Conservation (phyloP, 1,140 invertebrate species). For the Leptopilina boulardi region DNA sequence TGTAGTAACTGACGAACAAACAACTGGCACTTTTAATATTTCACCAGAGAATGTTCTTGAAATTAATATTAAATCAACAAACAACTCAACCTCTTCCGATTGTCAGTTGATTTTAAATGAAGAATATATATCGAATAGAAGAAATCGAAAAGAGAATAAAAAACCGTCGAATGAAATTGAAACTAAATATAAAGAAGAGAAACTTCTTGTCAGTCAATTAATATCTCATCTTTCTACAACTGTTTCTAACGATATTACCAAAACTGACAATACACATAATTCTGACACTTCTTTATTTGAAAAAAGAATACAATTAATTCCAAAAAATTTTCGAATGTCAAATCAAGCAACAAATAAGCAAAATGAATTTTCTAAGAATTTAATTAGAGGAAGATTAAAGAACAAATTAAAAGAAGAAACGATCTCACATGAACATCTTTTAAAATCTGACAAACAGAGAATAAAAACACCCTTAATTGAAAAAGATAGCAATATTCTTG, state of each 20-base stretch:
- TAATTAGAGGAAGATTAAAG: constrained; percentile 28
- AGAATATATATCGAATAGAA: constrained; percentile 35
- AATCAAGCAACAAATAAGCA: not conserved
- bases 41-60: constrained; percentile 17
- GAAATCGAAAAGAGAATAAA: constrained; percentile 27
- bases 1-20: constrained; percentile 54
- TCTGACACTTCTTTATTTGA: not conserved
- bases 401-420: constrained; percentile 28
- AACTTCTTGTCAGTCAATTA: constrained; percentile 57
- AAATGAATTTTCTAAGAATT: not conserved
- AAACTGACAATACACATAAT: not conserved
- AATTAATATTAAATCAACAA: not conserved
- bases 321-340: not conserved
- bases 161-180: constrained; percentile 1
- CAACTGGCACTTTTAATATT: constrained; percentile 10
- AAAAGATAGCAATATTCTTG: constrained; percentile 12
- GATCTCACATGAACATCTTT: constrained; percentile 6
- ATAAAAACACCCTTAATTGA: constrained; percentile 36
- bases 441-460: not conserved
- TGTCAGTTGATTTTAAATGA: not conserved
- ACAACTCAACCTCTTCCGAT: not conserved
- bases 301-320: constrained; percentile 28
- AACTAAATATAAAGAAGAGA: constrained; percentile 52
- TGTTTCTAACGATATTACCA: constrained; percentile 45
- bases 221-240: constrained; percentile 61